Evolutionary conservation across 2,888 invertebrate genomes (phyloP), one percentile per base, ranked within the genome.

Genomic region (Rhimphoctona megacephalus): DNA sequence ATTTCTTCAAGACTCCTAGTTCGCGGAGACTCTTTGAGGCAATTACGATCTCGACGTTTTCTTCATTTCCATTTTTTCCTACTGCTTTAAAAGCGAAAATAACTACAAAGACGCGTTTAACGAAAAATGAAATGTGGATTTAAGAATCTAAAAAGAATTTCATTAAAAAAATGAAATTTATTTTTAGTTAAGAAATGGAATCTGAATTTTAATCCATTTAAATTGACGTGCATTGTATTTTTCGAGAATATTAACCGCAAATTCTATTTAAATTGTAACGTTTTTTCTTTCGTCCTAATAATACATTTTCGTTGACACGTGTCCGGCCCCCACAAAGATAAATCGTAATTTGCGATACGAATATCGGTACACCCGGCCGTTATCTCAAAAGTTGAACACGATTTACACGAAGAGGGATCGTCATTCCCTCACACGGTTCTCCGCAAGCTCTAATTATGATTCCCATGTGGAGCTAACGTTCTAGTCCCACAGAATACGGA

Each of bases 331-430:
- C 9, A 1, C 11, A 4, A 46, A 30, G 36, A 70, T 80, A 25
- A 83, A 83, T 64, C 30, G 39, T 72, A 78, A 64, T 52, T 25
- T 43, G 25, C 30, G 9, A n/a, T 49, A 70, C 25, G 49, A 39
- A 70, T 66, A 67, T 83, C 83, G 52, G 54, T 61, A 36, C 17
- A 54, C 11, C 67, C n/a, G 11, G 61, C 25, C 33, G 49, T 66
- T 77, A 67, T 83, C 77, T 39, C 14, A 25, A 69, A 69, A 76
- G 22, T 69, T 36, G 1, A 61, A 22, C 22, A 61, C 64, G 77
- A 72, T 77, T 61, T 61, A 33, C 57, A 83, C 83, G 83, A 83
- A 77, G 83, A 70, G 70, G 83, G 77, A 78, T 83, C 83, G 83
- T 64, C 64, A 46, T 64, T 72, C 76, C 81, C 66, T 36, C 49